Evolutionary conservation across 2,888 invertebrate species (phyloP).

Genomic region (Seira ritae): DNA sequence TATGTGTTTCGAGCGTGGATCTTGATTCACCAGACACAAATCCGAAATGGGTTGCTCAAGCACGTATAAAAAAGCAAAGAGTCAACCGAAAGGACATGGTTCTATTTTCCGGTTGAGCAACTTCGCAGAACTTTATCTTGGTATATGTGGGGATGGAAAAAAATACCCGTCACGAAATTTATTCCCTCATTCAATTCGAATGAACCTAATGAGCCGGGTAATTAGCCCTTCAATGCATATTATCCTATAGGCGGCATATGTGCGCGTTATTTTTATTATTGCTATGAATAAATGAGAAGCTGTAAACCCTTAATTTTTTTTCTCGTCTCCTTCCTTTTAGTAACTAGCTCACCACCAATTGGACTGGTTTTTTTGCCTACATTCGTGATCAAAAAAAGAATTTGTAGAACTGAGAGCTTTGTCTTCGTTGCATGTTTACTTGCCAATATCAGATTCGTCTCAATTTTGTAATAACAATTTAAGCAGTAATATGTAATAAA

Average conservation of each 20-base stretch:
- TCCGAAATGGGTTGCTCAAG: neutral
- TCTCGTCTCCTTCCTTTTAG: no score
- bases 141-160: slow-evolving; percentile 61
- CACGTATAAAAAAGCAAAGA: slow-evolving; percentile 22
- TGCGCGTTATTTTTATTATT: no score
- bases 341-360: no score
- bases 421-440: no score
- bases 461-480: no score
- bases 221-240: slow-evolving; percentile 72
- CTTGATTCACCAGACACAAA: neutral
- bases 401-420: no score
- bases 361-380: no score
- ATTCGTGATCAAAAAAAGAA: no score
- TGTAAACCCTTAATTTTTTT: no score
- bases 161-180: slow-evolving; percentile 72
- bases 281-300: no score
- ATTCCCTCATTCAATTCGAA: slow-evolving; percentile 74
- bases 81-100: slow-evolving; percentile 68
- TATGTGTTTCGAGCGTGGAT: neutral
- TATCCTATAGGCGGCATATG: slow-evolving; percentile 36
- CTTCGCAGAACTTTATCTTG: slow-evolving; percentile 74
- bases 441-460: no score
- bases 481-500: no score
- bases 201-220: slow-evolving; percentile 73
- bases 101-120: slow-evolving; percentile 74